Evolutionary conservation across 2,113 vertebrate genomes (phyloP), one percentile per base, ranked within the genome.

Genomic region (Tychaedon coryphoeus): DNA sequence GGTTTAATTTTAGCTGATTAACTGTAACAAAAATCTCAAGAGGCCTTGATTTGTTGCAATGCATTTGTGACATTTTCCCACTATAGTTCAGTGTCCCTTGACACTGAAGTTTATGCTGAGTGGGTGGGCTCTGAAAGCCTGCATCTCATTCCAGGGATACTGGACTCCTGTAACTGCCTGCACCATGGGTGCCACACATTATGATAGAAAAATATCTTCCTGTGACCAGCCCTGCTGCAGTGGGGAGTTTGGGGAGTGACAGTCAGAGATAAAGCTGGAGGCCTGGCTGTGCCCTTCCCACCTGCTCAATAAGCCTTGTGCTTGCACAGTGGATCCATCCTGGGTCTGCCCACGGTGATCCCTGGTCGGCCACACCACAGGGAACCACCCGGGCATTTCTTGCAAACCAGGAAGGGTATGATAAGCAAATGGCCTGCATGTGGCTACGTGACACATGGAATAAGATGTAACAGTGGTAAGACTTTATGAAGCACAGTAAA

Each of bases 381-480:
- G 42, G 33, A 79, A 54, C 51, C 0, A 0, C 36, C 8, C 0
- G 0, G 64, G 31, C 29, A 19, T 2, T 22, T 7, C 38, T 61
- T 7, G 42, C 29, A 38, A 58, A 57, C 14, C 25, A 33, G 24
- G 33, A 18, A 42, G 8, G 4, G 29, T 12, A 16, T 3, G 48
- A 67, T 48, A 89, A 72, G 36, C 19, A 50, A 76, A 65, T 16
- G 7, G 51, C 19, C 60, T 25, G 42, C 34, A 6, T 4, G 14
- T 19, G 40, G 58, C 62, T 66, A 17, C 17, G 2, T 42, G 83
- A 74, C 56, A 31, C 19, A 28, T 5, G 6, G 31, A 62, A 24
- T 18, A 81, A 9, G 7, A 42, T 14, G 12, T 0, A 45, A 57
- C 18, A 45, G n/a, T 4, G 3, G 15, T 45, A 75, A 91, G 31